These are phyloP conservation scores for Eretmocerus hayati DNA, from an alignment of 2,888 invertebrate genomes.

Conservation along the genomic window DNA sequence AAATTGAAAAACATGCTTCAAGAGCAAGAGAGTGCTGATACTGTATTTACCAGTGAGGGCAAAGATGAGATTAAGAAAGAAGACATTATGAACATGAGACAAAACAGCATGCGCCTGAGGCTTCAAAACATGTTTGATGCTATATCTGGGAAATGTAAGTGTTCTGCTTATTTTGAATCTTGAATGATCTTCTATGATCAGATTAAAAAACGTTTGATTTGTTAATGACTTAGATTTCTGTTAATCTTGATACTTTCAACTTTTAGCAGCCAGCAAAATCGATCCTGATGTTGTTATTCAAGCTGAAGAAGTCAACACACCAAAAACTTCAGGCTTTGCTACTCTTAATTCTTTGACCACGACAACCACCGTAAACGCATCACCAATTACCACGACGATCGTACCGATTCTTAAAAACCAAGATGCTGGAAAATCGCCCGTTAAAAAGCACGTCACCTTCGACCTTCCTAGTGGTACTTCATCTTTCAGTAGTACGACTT, in stretches of 20 bases:
- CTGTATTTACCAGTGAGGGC: constrained; percentile 35
- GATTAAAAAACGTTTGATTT: constrained; percentile 1
- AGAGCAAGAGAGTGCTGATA: constrained; percentile 34
- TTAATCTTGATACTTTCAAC: too few species aligned
- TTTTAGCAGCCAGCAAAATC: constrained; percentile 33
- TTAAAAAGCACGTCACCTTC: constrained; percentile 35
- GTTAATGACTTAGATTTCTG: not conserved
- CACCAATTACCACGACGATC: constrained; percentile 39
- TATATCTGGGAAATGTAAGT: constrained; percentile 42
- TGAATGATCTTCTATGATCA: too few species aligned
- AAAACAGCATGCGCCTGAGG: constrained; percentile 41
- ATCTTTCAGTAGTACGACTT: not conserved
- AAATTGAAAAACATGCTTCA: constrained; percentile 36
- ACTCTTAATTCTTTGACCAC: constrained; percentile 36
- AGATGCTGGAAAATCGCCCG: constrained; percentile 24
- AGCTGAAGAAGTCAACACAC: constrained; percentile 34
- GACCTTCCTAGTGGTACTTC: constrained; percentile 24
- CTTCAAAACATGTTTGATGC: constrained; percentile 44
- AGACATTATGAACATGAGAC: constrained; percentile 42
- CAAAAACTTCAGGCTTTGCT: constrained; percentile 22
- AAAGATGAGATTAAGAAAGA: constrained; percentile 42
- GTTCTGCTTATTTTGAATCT: not conserved
- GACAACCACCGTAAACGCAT: constrained; percentile 39
- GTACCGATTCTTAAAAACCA: constrained; percentile 29
- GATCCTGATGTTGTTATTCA: constrained; percentile 43